A percentile compares a stretch with the other conserved stretches of the same genome.
Conservation (phyloP, 2,113 vertebrate genomes). For the Dromaius novaehollandiae region DNA sequence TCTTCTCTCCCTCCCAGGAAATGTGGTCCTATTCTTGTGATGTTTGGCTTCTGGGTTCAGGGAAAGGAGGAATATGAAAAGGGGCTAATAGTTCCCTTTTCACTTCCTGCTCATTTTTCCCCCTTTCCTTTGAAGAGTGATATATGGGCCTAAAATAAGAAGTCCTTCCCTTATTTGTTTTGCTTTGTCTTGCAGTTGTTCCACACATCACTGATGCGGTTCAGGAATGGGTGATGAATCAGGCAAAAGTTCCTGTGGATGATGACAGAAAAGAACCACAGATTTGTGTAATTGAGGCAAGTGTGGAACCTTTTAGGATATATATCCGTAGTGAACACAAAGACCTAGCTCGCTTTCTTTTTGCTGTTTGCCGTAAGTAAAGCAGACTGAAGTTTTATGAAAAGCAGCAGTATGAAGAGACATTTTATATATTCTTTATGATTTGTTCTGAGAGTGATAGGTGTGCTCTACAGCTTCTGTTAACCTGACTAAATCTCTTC, state of each 20-base stretch:
- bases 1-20: neutral
- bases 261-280: slow-evolving; percentile 76
- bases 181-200: slow-evolving; percentile 74
- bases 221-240: slow-evolving; percentile 86
- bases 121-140: neutral
- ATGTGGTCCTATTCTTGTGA: neutral
- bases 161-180: neutral
- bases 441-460: neutral
- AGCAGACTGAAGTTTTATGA: neutral
- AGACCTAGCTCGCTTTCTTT: neutral
- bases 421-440: neutral
- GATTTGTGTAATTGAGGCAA: slow-evolving; percentile 84
- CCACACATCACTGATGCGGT: slow-evolving; percentile 84
- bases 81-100: neutral
- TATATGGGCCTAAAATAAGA: neutral
- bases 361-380: neutral
- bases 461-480: neutral
- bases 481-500: neutral
- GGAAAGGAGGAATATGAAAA: neutral
- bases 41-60: neutral
- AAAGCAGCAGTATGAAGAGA: neutral
- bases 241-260: slow-evolving; percentile 81
- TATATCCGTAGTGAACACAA: neutral
- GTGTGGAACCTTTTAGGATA: neutral
- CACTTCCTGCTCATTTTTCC: neutral